Conservation (phyloP, 1,140 invertebrate species). For the Hylaeus volcanicus region DNA sequence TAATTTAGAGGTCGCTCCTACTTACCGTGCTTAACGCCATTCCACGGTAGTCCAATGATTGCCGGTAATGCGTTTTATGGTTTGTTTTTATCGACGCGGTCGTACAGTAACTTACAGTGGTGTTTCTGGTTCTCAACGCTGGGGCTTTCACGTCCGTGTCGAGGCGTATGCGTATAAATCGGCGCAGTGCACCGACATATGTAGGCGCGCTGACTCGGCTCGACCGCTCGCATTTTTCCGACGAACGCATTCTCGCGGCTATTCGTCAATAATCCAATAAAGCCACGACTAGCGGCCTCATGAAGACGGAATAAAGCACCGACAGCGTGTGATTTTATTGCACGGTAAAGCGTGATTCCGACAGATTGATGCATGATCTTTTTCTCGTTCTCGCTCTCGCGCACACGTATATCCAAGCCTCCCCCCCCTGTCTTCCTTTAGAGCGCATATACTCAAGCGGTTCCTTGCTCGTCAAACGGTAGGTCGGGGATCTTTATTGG, state of each 20-base stretch:
- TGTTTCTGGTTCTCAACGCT: slow-evolving; percentile 57
- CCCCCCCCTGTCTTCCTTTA: not conserved
- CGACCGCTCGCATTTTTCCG: slow-evolving; percentile 56
- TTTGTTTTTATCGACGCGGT: slow-evolving; percentile 78
- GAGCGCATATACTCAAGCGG: slow-evolving; percentile 38
- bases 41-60: slow-evolving; percentile 76
- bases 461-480: slow-evolving; percentile 72
- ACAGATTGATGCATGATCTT: slow-evolving; percentile 65
- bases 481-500: slow-evolving; percentile 79
- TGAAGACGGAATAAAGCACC: slow-evolving; percentile 63
- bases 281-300: slow-evolving; percentile 42
- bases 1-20: slow-evolving; percentile 70
- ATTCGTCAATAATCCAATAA: slow-evolving; percentile 67
- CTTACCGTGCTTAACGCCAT: slow-evolving; percentile 70
- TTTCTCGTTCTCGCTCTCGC: not conserved
- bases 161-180: not conserved
- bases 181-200: not conserved
- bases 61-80: slow-evolving; percentile 77
- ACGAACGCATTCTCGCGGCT: slow-evolving; percentile 49
- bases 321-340: slow-evolving; percentile 67
- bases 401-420: not conserved
- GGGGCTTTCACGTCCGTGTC: slow-evolving; percentile 18
- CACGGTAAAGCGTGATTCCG: slow-evolving; percentile 66
- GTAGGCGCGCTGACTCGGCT: slow-evolving; percentile 55
- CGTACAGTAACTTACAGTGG: slow-evolving; percentile 58